Percentiles rank a stretch among this genome's conserved stretches.
phyloP scores from a whole-genome alignment of 2,888 invertebrate genomes.

The Parascotia fuliginaria region DNA sequence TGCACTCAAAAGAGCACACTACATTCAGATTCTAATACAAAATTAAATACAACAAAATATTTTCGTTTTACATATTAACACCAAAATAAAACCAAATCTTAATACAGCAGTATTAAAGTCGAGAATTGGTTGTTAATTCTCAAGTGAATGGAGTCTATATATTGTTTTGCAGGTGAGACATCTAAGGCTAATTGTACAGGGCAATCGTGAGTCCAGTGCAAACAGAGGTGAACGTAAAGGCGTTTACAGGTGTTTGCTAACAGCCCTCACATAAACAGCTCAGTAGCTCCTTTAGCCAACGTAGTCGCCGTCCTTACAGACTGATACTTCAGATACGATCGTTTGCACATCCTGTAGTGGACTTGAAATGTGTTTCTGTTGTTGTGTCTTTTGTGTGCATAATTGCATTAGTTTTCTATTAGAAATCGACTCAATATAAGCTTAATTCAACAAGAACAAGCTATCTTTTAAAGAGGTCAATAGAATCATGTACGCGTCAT shows the following conservation, averaged over 20 bases:
- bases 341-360: slow-evolving; percentile 22
- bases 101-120: slow-evolving; percentile 6
- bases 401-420: neutral
- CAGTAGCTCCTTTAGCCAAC: slow-evolving; percentile 65
- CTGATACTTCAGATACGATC: slow-evolving; percentile 34
- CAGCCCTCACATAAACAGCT: slow-evolving; percentile 81
- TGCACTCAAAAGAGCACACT: slow-evolving; percentile 58
- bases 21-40: slow-evolving; percentile 40
- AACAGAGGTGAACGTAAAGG: slow-evolving; percentile 69
- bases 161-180: slow-evolving; percentile 67
- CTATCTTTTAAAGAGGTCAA: too few relatives aligned
- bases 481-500: too few relatives aligned
- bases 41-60: slow-evolving; percentile 28
- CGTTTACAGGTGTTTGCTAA: slow-evolving; percentile 78
- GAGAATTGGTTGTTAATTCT: slow-evolving; percentile 5
- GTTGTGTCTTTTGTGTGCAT: neutral
- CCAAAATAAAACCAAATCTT: slow-evolving; percentile 9
- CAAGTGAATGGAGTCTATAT: slow-evolving; percentile 26
- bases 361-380: slow-evolving; percentile 2
- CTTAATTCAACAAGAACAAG: too few relatives aligned
- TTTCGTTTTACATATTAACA: slow-evolving; percentile 11
- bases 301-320: slow-evolving; percentile 32
- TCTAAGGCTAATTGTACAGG: slow-evolving; percentile 78
- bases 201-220: slow-evolving; percentile 75
- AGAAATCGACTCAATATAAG: neutral